Base-by-base conservation (phyloP, 1,140 invertebrate species). In the Cydia splendana region DNA sequence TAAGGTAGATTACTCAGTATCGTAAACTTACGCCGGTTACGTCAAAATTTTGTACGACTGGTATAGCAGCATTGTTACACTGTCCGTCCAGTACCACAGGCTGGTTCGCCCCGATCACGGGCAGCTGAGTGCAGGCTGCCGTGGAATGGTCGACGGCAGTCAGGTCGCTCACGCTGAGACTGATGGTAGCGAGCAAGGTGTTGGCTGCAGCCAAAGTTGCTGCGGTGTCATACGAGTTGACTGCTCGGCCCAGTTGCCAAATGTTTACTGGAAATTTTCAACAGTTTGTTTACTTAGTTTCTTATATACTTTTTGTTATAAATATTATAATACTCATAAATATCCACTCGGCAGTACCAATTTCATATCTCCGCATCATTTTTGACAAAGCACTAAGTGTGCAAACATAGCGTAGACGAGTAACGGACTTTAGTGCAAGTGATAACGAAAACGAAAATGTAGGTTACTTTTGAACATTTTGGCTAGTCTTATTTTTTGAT, bases 251-350 rank as follows among this genome's bases (percentile, higher is more conserved):
- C 38, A 74, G 38, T 20, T 74, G 34, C 71, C 71, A 74, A 18
- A 74, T 34, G 71, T 15, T 74, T 42, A 74, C 71, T 74, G 18
- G 4, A 74, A 74, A 74, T n/a, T 7, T 69, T 30, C 1, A 30
- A 18, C 12, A 34, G 4, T 57, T 57, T 2, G 10, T 48, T 13
- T 13, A 48, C 45, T 15, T 10, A 12, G 45, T 15, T 48, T 48
- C 7, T 42, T 42, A 6, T 34, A 34, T 10, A 42, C 38, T 42
- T 9, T 42, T 42, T 42, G 6, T n/a, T n/a, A n/a, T n/a, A n/a
- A n/a, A n/a, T 34, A 4, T 38, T 42, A 42, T 42, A 42, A 42
- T 42, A 42, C 0, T 42, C 7, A 42, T 42, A 10, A 42, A 42
- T 42, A 34, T 4, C 4, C 4, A 34, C 34, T 6, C 5, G 5